Evolutionary conservation across 2,888 invertebrate species (phyloP).

Genomic region (Griposia aprilina): DNA sequence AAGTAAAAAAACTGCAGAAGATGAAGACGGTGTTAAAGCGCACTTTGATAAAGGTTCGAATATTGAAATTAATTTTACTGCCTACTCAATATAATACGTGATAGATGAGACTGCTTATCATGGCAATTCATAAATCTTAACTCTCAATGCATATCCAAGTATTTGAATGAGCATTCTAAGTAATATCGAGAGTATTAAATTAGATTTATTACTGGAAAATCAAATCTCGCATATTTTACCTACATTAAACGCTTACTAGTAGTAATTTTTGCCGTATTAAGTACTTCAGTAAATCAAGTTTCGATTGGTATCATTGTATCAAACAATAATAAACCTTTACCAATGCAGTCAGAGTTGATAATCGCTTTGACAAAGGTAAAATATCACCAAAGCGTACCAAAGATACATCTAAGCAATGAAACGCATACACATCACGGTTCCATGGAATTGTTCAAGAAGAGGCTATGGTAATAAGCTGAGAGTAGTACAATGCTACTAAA

Average conservation of each 20-base stretch:
- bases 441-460: constrained; percentile 70
- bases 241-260: constrained; percentile 32
- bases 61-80: constrained; percentile 10
- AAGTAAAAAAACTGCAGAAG: background rate
- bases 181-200: constrained; percentile 31
- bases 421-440: constrained; percentile 47
- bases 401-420: constrained; percentile 39
- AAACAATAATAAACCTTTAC: constrained; percentile 4
- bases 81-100: background rate
- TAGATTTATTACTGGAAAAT: constrained; percentile 48
- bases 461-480: constrained; percentile 74
- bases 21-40: background rate
- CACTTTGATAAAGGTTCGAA: background rate
- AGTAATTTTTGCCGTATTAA: constrained; percentile 36
- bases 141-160: constrained; percentile 27
- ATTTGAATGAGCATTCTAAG: constrained; percentile 40
- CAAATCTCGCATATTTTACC: constrained; percentile 36
- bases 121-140: constrained; percentile 29
- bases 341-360: constrained; percentile 10
- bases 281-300: constrained; percentile 45
- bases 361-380: constrained; percentile 3
- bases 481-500: constrained; percentile 79
- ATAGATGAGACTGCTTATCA: constrained; percentile 28
- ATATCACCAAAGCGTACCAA: constrained; percentile 6
- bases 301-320: background rate